Evolutionary conservation across 92 coral and sea anemone species (phyloP).

Genomic region (Umimayanthus kanabou): DNA sequence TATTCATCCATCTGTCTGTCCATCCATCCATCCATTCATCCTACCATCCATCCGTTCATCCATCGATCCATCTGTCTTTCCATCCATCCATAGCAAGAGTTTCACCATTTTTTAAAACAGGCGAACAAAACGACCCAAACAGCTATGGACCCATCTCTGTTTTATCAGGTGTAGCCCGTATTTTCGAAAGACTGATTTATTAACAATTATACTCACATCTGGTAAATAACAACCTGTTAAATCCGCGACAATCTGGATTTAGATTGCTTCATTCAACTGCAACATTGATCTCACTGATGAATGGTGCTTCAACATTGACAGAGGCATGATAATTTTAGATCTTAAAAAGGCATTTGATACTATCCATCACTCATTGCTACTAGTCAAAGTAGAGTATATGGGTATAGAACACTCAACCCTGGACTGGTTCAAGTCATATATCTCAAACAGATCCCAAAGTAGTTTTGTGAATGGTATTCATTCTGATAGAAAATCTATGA

Average conservation of each 20-base stretch:
- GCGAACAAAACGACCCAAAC: neutral
- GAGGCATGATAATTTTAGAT: too few relatives aligned
- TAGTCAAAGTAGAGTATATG: constrained; percentile 3
- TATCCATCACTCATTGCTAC: neutral
- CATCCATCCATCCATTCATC: too few relatives aligned
- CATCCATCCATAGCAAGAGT: neutral
- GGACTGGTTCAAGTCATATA: neutral
- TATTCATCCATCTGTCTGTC: too few relatives aligned
- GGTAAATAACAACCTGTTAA: too few relatives aligned
- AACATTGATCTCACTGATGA: neutral
- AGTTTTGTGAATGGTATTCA: neutral
- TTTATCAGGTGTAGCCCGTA: neutral
- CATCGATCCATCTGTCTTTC: too few relatives aligned
- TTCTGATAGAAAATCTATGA: neutral
- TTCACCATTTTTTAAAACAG: neutral
- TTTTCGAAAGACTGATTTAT: neutral
- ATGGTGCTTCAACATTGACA: too few relatives aligned
- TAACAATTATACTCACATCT: neutral
- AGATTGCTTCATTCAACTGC: constrained; percentile 10
- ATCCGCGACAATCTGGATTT: too few relatives aligned
- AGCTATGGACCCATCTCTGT: neutral
- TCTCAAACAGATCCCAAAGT: neutral
- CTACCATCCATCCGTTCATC: too few relatives aligned
- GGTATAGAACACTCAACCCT: neutral
- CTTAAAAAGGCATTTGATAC: too few relatives aligned